Conservation (phyloP, 2,888 invertebrate species). For the Agrenia bidenticulata region DNA sequence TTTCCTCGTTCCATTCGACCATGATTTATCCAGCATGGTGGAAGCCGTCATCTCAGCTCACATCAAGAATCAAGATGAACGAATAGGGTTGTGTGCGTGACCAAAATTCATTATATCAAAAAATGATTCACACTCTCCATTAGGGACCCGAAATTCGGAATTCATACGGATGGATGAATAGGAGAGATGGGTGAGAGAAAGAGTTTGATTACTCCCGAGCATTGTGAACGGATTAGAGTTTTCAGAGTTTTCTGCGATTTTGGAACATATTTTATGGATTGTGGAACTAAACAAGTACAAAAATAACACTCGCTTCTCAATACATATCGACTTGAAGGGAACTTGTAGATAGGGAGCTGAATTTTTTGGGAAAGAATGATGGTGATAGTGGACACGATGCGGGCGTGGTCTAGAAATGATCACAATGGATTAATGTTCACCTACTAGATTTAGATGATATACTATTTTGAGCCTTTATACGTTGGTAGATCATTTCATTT, state of each 20-base stretch:
- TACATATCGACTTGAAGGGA: no score
- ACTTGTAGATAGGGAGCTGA: no score
- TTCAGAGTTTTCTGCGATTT: no score
- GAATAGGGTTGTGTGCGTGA: slow-evolving; percentile 48
- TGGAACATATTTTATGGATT: no score
- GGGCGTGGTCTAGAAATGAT: slow-evolving; percentile 48
- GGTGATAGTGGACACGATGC: slow-evolving; percentile 18
- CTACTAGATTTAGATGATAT: slow-evolving; percentile 1
- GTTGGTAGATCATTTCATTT: neutral
- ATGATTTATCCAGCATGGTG: slow-evolving; percentile 43
- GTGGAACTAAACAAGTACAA: no score
- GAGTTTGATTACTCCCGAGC: slow-evolving; percentile 4
- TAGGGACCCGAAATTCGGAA: slow-evolving; percentile 27
- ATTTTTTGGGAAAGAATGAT: slow-evolving; percentile 1
- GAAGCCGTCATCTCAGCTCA: slow-evolving; percentile 44
- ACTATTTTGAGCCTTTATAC: neutral
- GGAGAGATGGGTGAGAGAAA: slow-evolving; percentile 1
- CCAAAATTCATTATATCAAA: slow-evolving; percentile 51
- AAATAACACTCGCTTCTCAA: no score
- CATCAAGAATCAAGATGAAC: slow-evolving; percentile 50
- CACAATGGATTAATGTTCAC: slow-evolving; percentile 32
- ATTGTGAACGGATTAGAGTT: no score
- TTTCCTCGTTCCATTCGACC: slow-evolving; percentile 20
- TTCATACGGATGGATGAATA: slow-evolving; percentile 5
- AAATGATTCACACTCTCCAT: slow-evolving; percentile 50